phyloP scores from a whole-genome alignment of 2,888 invertebrate species.

The Loripinus fragilis region DNA sequence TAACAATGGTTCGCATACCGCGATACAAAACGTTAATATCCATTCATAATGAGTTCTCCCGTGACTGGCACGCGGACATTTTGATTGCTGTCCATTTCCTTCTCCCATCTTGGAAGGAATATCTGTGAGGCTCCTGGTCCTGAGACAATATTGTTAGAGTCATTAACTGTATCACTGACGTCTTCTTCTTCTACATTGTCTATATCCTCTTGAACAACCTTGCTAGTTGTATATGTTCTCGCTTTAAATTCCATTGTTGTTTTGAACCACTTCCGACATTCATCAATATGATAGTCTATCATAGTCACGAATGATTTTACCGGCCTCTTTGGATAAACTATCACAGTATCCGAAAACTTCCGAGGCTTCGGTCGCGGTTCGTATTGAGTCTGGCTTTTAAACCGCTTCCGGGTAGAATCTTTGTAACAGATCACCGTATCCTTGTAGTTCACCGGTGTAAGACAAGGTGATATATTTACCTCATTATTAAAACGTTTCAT shows the following conservation, averaged over 20 bases:
- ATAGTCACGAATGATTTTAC: constrained; percentile 69
- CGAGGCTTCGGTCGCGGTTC: constrained; percentile 73
- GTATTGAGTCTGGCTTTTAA: constrained; percentile 73
- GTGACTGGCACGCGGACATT: neutral
- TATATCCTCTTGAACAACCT: constrained; percentile 45
- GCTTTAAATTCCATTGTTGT: constrained; percentile 77
- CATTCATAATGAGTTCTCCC: neutral
- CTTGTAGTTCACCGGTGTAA: constrained; percentile 69
- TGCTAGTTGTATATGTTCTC: constrained; percentile 71
- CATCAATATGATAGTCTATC: constrained; percentile 76
- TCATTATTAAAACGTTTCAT: constrained; percentile 73
- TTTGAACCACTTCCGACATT: constrained; percentile 76
- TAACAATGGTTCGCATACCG: no score
- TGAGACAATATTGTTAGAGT: constrained; percentile 6
- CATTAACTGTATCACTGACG: neutral
- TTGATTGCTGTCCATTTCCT: constrained; percentile 22
- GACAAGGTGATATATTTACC: constrained; percentile 68
- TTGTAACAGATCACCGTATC: constrained; percentile 71
- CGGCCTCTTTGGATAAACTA: constrained; percentile 70
- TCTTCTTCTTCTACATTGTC: neutral
- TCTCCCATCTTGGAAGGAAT: constrained; percentile 70
- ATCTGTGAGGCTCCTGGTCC: constrained; percentile 74
- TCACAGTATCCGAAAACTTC: constrained; percentile 71
- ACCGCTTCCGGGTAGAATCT: constrained; percentile 71
- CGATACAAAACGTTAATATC: no score